phyloP scores from a whole-genome alignment of 1,140 invertebrate genomes.

The Wiebesia pumilae region DNA sequence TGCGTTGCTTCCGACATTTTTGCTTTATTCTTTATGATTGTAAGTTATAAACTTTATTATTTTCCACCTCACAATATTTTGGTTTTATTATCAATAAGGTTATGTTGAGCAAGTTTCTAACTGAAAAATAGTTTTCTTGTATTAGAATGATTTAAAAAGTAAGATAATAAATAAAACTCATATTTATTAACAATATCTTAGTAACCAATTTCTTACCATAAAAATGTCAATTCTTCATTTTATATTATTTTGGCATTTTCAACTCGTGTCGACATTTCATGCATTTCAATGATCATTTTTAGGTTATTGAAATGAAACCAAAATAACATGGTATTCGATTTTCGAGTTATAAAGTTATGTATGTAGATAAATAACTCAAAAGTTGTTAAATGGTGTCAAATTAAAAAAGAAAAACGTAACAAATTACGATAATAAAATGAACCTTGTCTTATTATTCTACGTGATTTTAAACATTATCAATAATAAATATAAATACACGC shows the following conservation, averaged over 20 bases:
- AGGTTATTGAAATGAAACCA: constrained; percentile 8
- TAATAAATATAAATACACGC: not conserved
- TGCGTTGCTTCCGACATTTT: constrained; percentile 38
- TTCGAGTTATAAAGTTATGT: not conserved
- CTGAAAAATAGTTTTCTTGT: constrained; percentile 31
- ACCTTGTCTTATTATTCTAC: not conserved
- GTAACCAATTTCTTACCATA: constrained; percentile 17
- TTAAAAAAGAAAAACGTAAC: not conserved
- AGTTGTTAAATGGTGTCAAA: not conserved
- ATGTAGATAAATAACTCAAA: not conserved
- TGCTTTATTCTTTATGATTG: not conserved
- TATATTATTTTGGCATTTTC: constrained; percentile 12
- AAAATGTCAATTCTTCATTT: constrained; percentile 2
- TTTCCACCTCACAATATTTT: constrained; percentile 13
- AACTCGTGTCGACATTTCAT: constrained; percentile 9
- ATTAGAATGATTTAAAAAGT: not conserved
- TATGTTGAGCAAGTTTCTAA: constrained; percentile 24
- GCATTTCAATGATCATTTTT: not conserved
- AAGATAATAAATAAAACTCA: not conserved
- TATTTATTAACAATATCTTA: not conserved
- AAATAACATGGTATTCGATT: constrained; percentile 14
- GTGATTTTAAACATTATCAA: not conserved
- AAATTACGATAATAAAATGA: not conserved
- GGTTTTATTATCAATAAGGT: constrained; percentile 34
- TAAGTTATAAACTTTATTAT: not conserved